phyloP scores from a whole-genome alignment of 2,797 vertebrate genomes.

The Gymnoscopelus microlampas region DNA sequence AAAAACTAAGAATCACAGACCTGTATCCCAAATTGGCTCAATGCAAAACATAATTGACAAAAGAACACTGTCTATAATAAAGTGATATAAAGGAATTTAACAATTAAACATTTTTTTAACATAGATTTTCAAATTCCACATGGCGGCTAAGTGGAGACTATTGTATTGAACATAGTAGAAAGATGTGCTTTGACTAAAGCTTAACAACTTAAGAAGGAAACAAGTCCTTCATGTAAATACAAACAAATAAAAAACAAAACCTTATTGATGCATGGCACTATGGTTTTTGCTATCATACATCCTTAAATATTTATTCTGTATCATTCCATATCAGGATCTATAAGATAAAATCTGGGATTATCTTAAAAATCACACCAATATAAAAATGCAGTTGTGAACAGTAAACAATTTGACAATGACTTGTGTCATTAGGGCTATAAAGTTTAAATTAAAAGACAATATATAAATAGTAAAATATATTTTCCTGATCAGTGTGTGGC shows the following conservation, averaged over 20 bases:
- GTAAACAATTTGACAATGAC: constrained; percentile 38
- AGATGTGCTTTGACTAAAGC: constrained; percentile 13
- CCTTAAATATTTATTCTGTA: background rate
- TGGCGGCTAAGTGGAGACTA: background rate
- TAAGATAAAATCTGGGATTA: constrained; percentile 9
- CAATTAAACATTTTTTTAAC: background rate
- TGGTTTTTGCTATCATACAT: constrained; percentile 3
- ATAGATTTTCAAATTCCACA: background rate
- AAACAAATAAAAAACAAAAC: constrained; percentile 10
- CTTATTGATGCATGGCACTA: constrained; percentile 20
- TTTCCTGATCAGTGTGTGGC: constrained; percentile 2
- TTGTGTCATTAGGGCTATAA: constrained; percentile 22
- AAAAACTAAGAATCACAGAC: background rate
- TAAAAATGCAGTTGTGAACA: constrained; percentile 24
- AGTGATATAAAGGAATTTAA: background rate
- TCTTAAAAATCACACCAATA: constrained; percentile 22
- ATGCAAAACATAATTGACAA: background rate
- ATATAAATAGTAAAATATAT: background rate
- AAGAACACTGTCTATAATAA: too few species aligned
- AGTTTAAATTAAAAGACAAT: constrained; percentile 37
- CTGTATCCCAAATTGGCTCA: background rate
- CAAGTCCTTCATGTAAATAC: constrained; percentile 38
- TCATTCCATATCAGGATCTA: background rate
- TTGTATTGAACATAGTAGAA: constrained; percentile 7
- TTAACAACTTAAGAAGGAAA: background rate